Base-by-base conservation (phyloP, 2,888 invertebrate species). In the Chironomus riparius region DNA sequence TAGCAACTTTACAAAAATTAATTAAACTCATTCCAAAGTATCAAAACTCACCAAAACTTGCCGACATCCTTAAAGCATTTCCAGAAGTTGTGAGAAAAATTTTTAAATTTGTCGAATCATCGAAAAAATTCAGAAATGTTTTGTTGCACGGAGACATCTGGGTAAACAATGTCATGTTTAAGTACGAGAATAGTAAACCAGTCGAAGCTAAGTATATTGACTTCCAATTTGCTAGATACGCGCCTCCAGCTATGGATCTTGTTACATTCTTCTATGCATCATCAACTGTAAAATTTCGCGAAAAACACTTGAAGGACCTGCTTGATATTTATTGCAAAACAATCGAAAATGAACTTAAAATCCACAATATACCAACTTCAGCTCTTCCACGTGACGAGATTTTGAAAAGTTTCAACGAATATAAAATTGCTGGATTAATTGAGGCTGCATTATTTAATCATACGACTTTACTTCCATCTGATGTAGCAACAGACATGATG, bases 161-260 rank as follows among this genome's bases (percentile, higher is more conserved):
- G 86, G 81, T 83, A 0, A 85, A 85, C 76, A 86, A 86, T 78
- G 77, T 85, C 0, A 81, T 86, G 80, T 84, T 85, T 18, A 80
- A 80, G 76, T 77, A 77, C 56, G 78, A 78, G 76, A 81, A 82
- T 18, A 79, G 83, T 47, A 82, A 83, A 0, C 87, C 88, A 1
- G 83, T 87, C 2, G 86, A 88, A 38, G 89, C 90, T 78, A 80
- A 88, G 47, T 80, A 92, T 10, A 87, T 92, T 2, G 92, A 92
- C 81, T 92, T 88, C 79, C 92, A 92, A 82, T 84, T 90, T 71
- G 83, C 87, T 0, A 85, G 89, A 28, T 91, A 89, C 80, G 87
- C 87, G 15, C 90, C 91, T 0, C 89, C 90, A 0, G 87, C 89
- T 21, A 85, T 89, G 68, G 92, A 92, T 79, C 83, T 90, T 1